A percentile compares a stretch with the other conserved stretches of the same genome.
phyloP scores from a whole-genome alignment of 2,797 vertebrate species.

The Coreius guichenoti region DNA sequence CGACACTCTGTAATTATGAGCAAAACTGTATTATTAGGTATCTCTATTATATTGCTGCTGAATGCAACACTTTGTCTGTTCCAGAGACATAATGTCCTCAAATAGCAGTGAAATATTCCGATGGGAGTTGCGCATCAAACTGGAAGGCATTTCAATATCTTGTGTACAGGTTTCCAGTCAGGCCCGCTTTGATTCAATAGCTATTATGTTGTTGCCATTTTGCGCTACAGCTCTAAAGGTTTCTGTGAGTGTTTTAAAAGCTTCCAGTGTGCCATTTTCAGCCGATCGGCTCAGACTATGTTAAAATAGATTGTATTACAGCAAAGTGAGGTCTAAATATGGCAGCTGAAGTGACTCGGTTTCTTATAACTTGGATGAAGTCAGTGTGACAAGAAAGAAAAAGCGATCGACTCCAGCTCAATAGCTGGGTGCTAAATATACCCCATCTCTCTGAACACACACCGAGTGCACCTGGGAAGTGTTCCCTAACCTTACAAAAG shows the following conservation, averaged over 20 bases:
- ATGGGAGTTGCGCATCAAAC: neutral
- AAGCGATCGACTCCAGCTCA: neutral
- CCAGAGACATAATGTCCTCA: conserved; percentile 14
- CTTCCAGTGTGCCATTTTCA: conserved; percentile 18
- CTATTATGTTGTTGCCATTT: neutral
- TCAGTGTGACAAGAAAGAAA: conserved; percentile 27
- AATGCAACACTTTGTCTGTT: neutral
- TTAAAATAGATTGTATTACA: conserved; percentile 39
- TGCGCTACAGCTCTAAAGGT: neutral
- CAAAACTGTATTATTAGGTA: conserved; percentile 52
- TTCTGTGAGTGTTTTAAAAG: conserved; percentile 9
- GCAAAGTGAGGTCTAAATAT: conserved; percentile 39
- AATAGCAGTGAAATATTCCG: neutral
- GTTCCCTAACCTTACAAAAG: conserved; percentile 16
- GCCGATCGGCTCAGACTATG: neutral
- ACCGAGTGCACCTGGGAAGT: conserved; percentile 29
- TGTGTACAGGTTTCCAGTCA: neutral
- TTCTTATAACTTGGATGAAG: conserved; percentile 29
- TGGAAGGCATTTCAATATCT: neutral
- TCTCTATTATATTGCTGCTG: conserved; percentile 15
- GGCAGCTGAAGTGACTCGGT: conserved; percentile 1
- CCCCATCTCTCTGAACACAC: conserved; percentile 13
- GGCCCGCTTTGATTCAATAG: neutral
- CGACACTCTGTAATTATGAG: conserved; percentile 52
- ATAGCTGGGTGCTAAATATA: conserved; percentile 40